A percentile compares a stretch with the other conserved stretches of the same genome.
Evolutionary conservation across 2,797 vertebrate genomes (phyloP).

Genomic region (Fratercula arctica): DNA sequence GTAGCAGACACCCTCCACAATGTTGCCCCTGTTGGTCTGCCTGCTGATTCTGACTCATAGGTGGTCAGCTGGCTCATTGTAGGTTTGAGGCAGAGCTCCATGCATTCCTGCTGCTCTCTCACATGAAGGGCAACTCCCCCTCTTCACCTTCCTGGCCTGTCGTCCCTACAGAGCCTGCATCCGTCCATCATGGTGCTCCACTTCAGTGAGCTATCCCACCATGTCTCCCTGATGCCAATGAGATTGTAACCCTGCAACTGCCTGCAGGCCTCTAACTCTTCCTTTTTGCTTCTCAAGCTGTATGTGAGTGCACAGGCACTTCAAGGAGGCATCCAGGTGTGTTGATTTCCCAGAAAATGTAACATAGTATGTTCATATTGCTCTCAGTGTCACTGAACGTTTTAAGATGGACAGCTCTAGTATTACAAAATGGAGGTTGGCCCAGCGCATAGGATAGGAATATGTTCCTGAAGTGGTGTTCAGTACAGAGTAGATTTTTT

Average conservation of each 20-base stretch:
- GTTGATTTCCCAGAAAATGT: not conserved
- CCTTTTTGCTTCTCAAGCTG: not conserved
- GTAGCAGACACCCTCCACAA: not conserved
- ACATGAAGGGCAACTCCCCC: not conserved
- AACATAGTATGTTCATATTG: not conserved
- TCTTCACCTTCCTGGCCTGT: not conserved
- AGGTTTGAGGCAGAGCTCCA: not conserved
- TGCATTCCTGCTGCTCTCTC: not conserved
- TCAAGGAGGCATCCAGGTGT: not conserved
- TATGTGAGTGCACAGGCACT: not conserved
- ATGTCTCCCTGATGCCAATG: not conserved
- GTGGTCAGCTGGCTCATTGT: not conserved
- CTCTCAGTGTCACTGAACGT: not conserved
- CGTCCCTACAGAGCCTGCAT: not conserved
- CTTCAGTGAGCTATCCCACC: not conserved
- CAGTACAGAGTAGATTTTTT: not conserved
- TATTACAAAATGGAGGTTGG: not conserved
- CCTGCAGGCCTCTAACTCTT: not conserved
- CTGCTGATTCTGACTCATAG: not conserved
- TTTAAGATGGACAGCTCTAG: not conserved
- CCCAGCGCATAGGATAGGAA: not conserved
- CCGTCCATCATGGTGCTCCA: accelerated
- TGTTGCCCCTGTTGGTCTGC: not conserved
- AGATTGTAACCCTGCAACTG: not conserved
- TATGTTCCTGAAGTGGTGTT: not conserved